Evolutionary conservation across 2,113 vertebrate genomes (phyloP), one percentile per base, ranked within the genome.

Genomic region (Phyllostomus discolor): DNA sequence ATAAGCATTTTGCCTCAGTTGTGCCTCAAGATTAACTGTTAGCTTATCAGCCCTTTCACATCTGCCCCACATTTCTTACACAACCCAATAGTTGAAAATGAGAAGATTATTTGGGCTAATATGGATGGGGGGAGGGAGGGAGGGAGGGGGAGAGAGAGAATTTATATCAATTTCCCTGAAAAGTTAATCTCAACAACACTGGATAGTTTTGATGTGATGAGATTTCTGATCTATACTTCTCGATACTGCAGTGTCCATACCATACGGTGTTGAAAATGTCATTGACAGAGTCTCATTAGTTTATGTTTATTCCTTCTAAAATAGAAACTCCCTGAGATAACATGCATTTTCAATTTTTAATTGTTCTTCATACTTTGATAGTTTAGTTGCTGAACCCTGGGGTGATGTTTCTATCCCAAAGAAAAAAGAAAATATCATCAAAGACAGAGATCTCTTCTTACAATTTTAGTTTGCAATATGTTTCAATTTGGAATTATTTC

Each of bases 401-500:
- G 15, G 75, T 72, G 19, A 79, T 79, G 26, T 85, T 89, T 26
- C 59, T 70, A 57, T 66, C 22, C 72, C 67, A n/a, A 86, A 50
- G 38, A 20, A 50, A 87, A 93, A 93, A 69, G 24, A 2, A 92
- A 96, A 82, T 4, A 33, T 86, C 57, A 75, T 82, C 33, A 81
- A 92, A 97, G 54, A 72, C 82, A 83, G 83, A 93, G 38, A 84
- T 76, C 26, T 26, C 86, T 31, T 8, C 84, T 95, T 66, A 85
- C 15, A 73, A 57, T 81, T 97, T 92, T 95, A 73, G 41, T 80
- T 10, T 82, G 86, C 16, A 93, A 91, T 73, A 91, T 57, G 9
- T 76, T 93, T 33, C 59, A 91, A 93, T 85, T 96, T 95, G 43
- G 50, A 91, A 59, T 50, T 69, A 91, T 93, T 95, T 95, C 24